Conservation (phyloP, 2,113 vertebrate species). For the Dendropsophus ebraccatus region DNA sequence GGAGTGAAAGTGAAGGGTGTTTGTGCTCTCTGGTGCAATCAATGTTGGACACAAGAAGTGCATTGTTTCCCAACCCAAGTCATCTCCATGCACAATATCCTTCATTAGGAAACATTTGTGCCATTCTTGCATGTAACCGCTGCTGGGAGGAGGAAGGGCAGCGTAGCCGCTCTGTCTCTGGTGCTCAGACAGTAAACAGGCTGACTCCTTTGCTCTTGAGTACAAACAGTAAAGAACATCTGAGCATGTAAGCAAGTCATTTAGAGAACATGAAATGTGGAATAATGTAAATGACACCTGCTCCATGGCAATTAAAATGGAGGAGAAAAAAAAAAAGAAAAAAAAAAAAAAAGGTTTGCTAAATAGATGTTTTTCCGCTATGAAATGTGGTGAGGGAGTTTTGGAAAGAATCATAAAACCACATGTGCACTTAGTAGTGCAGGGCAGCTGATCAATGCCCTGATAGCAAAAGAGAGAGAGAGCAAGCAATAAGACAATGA, state of each 20-base stretch:
- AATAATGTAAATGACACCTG: constrained; percentile 45
- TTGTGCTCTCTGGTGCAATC: constrained; percentile 18
- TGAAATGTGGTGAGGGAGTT: not conserved
- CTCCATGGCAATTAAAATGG: constrained; percentile 18
- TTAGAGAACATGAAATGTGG: constrained; percentile 34
- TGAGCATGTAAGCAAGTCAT: constrained; percentile 8
- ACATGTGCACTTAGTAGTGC: not conserved
- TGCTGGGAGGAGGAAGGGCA: constrained; percentile 23
- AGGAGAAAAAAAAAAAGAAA: not conserved
- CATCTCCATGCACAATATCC: constrained; percentile 39
- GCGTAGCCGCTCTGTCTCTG: constrained; percentile 30
- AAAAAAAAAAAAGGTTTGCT: not conserved
- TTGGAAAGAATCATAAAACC: constrained; percentile 34
- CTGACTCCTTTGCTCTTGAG: constrained; percentile 16
- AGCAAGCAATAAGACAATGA: no score
- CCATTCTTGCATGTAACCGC: constrained; percentile 37
- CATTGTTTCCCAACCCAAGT: constrained; percentile 21
- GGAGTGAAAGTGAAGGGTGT: constrained; percentile 8
- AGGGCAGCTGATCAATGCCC: not conserved
- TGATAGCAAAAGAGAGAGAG: not conserved
- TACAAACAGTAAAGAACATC: constrained; percentile 26
- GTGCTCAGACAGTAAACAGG: constrained; percentile 45
- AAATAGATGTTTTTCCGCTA: constrained; percentile 17
- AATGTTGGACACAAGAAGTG: not conserved
- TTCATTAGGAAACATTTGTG: constrained; percentile 43